Conservation (phyloP, 2,797 vertebrate genomes). For the Neosilurus mollespiculum region DNA sequence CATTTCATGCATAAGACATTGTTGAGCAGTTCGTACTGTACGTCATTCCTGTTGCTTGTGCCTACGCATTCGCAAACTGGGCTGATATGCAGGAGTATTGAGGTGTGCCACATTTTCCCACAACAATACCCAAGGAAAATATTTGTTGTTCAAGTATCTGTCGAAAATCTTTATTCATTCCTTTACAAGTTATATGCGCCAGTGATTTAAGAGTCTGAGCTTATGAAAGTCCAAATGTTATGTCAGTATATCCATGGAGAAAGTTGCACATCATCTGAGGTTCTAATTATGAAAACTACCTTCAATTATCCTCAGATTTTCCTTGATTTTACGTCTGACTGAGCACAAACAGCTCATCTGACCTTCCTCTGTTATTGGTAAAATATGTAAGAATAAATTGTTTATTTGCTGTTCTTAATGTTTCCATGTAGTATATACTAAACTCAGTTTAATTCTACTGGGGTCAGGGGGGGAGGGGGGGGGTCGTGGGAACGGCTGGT, state of each 20-base stretch:
- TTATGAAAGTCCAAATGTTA: too few relatives aligned
- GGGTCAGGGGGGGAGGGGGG: too few relatives aligned
- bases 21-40: not conserved
- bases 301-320: not conserved
- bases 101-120: not conserved
- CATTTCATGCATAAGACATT: not conserved
- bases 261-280: not conserved
- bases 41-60: not conserved
- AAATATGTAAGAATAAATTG: too few relatives aligned
- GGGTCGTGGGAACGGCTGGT: too few relatives aligned
- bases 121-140: not conserved
- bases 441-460: too few relatives aligned
- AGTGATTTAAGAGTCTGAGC: not conserved
- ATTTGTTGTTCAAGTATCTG: not conserved
- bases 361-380: too few relatives aligned
- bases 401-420: too few relatives aligned
- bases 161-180: not conserved
- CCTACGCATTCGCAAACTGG: not conserved
- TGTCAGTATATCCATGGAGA: not conserved
- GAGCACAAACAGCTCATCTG: too few relatives aligned
- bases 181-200: not conserved
- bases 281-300: too few relatives aligned
- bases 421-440: too few relatives aligned
- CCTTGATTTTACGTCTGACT: not conserved
- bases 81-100: not conserved